Base-by-base conservation (phyloP, 2,888 invertebrate genomes). In the Dexiosoma caninum region DNA sequence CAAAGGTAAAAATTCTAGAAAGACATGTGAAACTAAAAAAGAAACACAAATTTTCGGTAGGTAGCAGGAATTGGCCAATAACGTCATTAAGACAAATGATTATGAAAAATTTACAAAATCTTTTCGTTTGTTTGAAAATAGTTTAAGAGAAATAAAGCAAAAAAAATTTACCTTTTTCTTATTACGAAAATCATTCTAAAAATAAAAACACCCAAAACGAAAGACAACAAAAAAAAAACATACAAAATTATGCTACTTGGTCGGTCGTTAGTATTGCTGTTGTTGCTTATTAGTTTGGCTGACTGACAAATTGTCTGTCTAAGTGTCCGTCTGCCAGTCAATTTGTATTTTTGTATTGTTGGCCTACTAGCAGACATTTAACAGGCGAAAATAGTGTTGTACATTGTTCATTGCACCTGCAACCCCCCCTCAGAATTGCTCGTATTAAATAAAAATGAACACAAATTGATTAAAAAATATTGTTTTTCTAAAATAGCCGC, bases 371-470 rank as follows among this genome's bases (percentile, higher is more conserved):
- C 64, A 75, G 44, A 23, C 69, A 32, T 44, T 27, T 53, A 53
- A 16, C 14, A 14, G 14, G 9, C 51, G 59, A 71, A 60, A 40
- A 27, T 40, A 51, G 21, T 69, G 69, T 66, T 82, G 75, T 81
- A 82, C 75, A 82, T 82, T 67, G 14, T 21, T 49, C 3, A 77
- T 72, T 76, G 46, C 64, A 42, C 30, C 42, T 59, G 53, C 69
- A 72, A 16, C n/a, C n/a, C 27, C 51, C 51, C 30, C 12, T 8
- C 1, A 12, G 8, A 3, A n/a, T n/a, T n/a, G n/a, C n/a, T n/a
- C n/a, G n/a, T n/a, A n/a, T n/a, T n/a, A n/a, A n/a, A n/a, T n/a
- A n/a, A n/a, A n/a, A n/a, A n/a, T n/a, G n/a, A n/a, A n/a, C n/a
- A n/a, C n/a, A n/a, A n/a, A n/a, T n/a, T n/a, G n/a, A n/a, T n/a